Conservation (phyloP, 2,888 invertebrate species). For the Timema podura region DNA sequence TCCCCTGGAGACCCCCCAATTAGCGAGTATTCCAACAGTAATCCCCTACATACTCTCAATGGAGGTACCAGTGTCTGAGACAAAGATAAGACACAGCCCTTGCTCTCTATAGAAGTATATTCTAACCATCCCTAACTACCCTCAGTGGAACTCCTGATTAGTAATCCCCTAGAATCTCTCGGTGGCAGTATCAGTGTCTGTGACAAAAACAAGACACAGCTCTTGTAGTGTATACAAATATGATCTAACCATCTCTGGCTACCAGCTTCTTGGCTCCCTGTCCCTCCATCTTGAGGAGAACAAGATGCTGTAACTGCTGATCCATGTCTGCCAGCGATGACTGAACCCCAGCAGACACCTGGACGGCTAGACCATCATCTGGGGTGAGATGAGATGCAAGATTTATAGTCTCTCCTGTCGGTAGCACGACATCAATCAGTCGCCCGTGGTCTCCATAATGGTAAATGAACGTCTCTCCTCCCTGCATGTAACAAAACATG, state of each 20-base stretch:
- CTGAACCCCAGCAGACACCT: constrained; percentile 54
- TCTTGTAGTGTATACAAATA: too few relatives aligned
- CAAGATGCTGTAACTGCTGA: constrained; percentile 20
- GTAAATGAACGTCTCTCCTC: constrained; percentile 84
- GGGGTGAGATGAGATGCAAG: constrained; percentile 73
- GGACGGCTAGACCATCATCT: constrained; percentile 71
- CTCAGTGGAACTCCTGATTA: too few relatives aligned
- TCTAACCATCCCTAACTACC: constrained; percentile 57
- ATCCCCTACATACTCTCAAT: too few relatives aligned
- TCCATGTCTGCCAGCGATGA: constrained; percentile 19
- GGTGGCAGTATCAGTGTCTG: too few relatives aligned
- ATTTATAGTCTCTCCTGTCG: constrained; percentile 85
- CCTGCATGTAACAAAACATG: constrained; percentile 45
- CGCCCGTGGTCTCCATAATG: constrained; percentile 88
- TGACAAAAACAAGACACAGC: too few relatives aligned
- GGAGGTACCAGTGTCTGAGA: too few relatives aligned
- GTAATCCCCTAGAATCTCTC: too few relatives aligned
- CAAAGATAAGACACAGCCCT: too few relatives aligned
- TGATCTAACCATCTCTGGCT: constrained; percentile 54
- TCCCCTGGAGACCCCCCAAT: too few relatives aligned
- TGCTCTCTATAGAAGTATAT: too few relatives aligned
- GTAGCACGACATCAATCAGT: constrained; percentile 78
- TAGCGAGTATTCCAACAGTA: too few relatives aligned
- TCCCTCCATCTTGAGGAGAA: constrained; percentile 30
- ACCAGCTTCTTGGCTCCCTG: constrained; percentile 45